Evolutionary conservation across 2,113 vertebrate genomes (phyloP).

Genomic region (Junco hyemalis): DNA sequence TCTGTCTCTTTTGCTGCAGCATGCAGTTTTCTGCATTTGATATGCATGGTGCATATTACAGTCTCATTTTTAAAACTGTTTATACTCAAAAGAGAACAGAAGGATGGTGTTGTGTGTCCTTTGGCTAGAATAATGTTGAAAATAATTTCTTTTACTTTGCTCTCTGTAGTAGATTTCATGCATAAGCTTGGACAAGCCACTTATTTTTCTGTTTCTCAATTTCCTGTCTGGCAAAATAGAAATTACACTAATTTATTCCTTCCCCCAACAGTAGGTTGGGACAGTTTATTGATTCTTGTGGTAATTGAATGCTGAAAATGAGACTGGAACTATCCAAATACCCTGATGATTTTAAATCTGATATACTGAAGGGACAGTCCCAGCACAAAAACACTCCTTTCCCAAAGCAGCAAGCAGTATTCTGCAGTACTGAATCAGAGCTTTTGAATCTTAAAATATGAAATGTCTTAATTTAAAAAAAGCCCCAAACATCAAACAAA

Average conservation of each 20-base stretch:
- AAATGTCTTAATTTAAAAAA: background rate
- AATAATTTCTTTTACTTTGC: background rate
- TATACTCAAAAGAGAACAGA: constrained; percentile 17
- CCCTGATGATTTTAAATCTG: background rate
- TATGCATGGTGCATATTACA: constrained; percentile 24
- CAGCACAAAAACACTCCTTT: background rate
- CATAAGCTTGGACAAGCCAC: background rate
- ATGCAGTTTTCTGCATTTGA: constrained; percentile 44
- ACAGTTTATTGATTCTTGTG: background rate
- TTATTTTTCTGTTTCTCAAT: background rate
- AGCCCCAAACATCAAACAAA: background rate
- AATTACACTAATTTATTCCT: background rate
- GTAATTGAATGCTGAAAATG: background rate
- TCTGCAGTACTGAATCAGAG: background rate
- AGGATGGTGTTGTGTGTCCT: background rate
- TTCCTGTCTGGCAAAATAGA: background rate
- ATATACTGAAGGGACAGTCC: background rate
- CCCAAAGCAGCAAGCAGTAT: background rate
- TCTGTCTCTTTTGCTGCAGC: constrained; percentile 23
- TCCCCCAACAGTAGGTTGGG: background rate
- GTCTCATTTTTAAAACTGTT: constrained; percentile 59
- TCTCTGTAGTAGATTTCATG: background rate
- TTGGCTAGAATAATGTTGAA: background rate
- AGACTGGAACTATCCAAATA: background rate
- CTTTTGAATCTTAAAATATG: background rate